These are phyloP conservation scores for Nixonia krombeini DNA, from an alignment of 1,140 invertebrate genomes.

Conservation along the genomic window DNA sequence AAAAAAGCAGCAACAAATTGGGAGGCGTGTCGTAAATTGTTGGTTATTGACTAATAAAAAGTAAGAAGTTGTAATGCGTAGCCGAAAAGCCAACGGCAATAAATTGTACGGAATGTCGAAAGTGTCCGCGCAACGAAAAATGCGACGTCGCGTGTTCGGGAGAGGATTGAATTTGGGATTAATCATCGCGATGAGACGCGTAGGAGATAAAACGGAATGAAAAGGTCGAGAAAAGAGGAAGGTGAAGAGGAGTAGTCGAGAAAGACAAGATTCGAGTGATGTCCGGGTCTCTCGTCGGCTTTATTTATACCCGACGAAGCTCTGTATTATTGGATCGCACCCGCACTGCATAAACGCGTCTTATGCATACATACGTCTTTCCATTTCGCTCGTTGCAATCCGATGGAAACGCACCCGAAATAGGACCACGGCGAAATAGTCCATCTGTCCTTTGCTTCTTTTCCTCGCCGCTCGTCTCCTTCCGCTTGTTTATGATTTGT, in stretches of 20 bases:
- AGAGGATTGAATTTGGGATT: no score
- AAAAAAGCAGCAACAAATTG: no score
- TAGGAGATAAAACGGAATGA: slow-evolving; percentile 3
- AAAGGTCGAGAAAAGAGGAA: slow-evolving; percentile 11
- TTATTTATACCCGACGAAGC: slow-evolving; percentile 52
- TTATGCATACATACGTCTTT: slow-evolving; percentile 37
- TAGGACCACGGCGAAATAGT: slow-evolving; percentile 40
- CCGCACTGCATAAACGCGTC: slow-evolving; percentile 45
- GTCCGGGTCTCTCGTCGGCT: slow-evolving; percentile 30
- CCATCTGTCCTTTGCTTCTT: slow-evolving; percentile 40
- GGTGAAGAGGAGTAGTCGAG: slow-evolving; percentile 5
- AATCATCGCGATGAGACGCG: not conserved
- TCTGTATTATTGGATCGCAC: slow-evolving; percentile 54
- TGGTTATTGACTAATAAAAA: no score
- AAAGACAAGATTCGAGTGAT: slow-evolving; percentile 30
- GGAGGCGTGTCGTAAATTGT: no score
- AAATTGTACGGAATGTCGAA: no score
- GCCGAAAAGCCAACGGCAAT: no score
- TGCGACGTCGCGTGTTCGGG: no score
- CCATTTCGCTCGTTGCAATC: slow-evolving; percentile 39
- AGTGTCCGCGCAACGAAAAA: no score
- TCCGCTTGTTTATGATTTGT: slow-evolving; percentile 20
- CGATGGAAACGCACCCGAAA: slow-evolving; percentile 45
- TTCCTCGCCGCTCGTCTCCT: slow-evolving; percentile 34
- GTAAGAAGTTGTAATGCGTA: no score